Evolutionary conservation across 2,113 vertebrate genomes (phyloP), one percentile per base, ranked within the genome.

Genomic region (Beaufortia kweichowensis): DNA sequence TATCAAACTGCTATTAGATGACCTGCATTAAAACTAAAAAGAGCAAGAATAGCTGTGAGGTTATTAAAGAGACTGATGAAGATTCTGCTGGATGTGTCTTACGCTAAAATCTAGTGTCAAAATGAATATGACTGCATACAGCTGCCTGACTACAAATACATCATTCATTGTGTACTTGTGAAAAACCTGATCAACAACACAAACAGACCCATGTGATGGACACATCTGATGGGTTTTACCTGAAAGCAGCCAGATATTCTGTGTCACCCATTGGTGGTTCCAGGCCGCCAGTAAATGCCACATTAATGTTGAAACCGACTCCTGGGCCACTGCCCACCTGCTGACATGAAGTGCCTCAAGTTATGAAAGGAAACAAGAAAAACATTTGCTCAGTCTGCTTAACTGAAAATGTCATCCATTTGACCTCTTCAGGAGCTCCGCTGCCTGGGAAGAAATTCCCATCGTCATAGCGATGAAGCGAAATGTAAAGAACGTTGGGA

Each of bases 371-470:
- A 4, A n/a, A 68, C 8, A 12, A 28, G 19, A 23, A 12, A 53
- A 28, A 55, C 8, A 66, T 12, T 26, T 56, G 33, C n/a, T 50
- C 19, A 7, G 9, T 53, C 19, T 8, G n/a, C 48, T 8, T n/a
- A 2, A n/a, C 21, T 5, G 1, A 46, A 46, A 21, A n/a, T n/a
- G 6, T 53, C 48, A 53, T 21, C 10, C 3, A 9, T 21, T 79
- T 69, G 81, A 97, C 96, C 94, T 98, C 96, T 0, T 98, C 96
- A 0, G 96, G 94, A 0, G 96, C 96, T 0, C 96, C 96, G 0
- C 96, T 98, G 81, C 96, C 96, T 0, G 96, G 96, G 77, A 98
- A 98, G 91, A 98, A 98, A 91, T 98, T 98, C 4, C 96, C 96
- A 0, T 98, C 95, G 1, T 98, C 96, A 0, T 98, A 98, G 88